Conservation (phyloP, 2,797 vertebrate genomes). For the Parotocinclus haroldoi region DNA sequence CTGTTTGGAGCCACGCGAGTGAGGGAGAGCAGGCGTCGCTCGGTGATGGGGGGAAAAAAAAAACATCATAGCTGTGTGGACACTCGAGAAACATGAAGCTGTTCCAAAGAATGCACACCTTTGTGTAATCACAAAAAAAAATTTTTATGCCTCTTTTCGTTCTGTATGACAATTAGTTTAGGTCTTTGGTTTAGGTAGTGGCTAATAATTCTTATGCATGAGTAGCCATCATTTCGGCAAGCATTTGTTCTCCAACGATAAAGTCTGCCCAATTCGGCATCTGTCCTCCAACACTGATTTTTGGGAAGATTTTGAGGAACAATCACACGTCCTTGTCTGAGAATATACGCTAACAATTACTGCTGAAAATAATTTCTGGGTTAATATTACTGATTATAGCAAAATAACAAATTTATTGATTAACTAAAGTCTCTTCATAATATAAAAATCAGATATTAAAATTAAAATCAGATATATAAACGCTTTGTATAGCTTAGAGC, state of each 20-base stretch:
- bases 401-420: too few species aligned
- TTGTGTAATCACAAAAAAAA: neutral
- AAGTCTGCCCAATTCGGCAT: constrained; percentile 2
- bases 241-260: constrained; percentile 12
- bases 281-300: constrained; percentile 6
- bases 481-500: neutral
- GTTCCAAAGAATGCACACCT: too few species aligned
- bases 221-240: neutral
- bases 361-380: too few species aligned
- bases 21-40: constrained; percentile 16
- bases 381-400: too few species aligned
- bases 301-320: neutral
- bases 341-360: too few species aligned
- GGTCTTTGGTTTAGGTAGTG: neutral
- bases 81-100: too few species aligned
- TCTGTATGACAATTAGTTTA: constrained; percentile 1
- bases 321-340: neutral
- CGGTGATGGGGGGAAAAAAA: too few species aligned
- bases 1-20: constrained; percentile 73
- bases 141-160: neutral
- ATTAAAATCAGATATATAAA: neutral
- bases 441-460: too few species aligned
- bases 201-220: constrained; percentile 5
- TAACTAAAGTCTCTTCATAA: too few species aligned
- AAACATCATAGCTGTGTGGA: too few species aligned